Evolutionary conservation across 2,797 vertebrate species (phyloP).

Genomic region (Urophycis tenuis): DNA sequence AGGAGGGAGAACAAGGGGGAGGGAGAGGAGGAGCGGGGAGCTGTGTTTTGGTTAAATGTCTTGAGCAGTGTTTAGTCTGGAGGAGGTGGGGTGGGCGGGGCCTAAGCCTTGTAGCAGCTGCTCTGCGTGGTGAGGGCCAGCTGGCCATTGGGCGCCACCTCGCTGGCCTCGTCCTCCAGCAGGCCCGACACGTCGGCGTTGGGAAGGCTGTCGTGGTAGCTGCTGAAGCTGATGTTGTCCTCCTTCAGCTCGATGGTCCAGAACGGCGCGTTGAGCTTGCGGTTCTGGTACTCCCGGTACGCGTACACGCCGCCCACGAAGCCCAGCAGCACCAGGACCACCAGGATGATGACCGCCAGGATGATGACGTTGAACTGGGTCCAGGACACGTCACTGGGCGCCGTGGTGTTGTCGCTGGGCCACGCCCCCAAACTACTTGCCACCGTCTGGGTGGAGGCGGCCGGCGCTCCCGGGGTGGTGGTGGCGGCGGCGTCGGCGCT

Average conservation of each 20-base stretch:
- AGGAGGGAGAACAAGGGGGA: constrained; percentile 23
- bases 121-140: constrained; percentile 84
- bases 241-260: constrained; percentile 99
- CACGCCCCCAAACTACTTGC: constrained; percentile 63
- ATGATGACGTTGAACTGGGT: constrained; percentile 97
- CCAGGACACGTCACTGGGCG: constrained; percentile 90
- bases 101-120: constrained; percentile 86
- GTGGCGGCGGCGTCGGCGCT: constrained; percentile 38
- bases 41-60: constrained; percentile 44
- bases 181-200: constrained; percentile 91
- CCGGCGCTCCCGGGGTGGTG: constrained; percentile 49
- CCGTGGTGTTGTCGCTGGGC: constrained; percentile 79
- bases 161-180: constrained; percentile 87
- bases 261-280: constrained; percentile 96
- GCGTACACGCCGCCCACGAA: constrained; percentile 93
- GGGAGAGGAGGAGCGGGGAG: constrained; percentile 44
- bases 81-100: background rate
- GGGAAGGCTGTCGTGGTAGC: constrained; percentile 97
- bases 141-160: constrained; percentile 90
- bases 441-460: constrained; percentile 51
- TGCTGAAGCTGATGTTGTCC: constrained; percentile 99
- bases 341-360: constrained; percentile 92
- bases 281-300: constrained; percentile 92
- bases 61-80: constrained; percentile 54
- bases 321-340: constrained; percentile 88